phyloP scores from a whole-genome alignment of 2,888 invertebrate species.

The Hydropsyche betteni region DNA sequence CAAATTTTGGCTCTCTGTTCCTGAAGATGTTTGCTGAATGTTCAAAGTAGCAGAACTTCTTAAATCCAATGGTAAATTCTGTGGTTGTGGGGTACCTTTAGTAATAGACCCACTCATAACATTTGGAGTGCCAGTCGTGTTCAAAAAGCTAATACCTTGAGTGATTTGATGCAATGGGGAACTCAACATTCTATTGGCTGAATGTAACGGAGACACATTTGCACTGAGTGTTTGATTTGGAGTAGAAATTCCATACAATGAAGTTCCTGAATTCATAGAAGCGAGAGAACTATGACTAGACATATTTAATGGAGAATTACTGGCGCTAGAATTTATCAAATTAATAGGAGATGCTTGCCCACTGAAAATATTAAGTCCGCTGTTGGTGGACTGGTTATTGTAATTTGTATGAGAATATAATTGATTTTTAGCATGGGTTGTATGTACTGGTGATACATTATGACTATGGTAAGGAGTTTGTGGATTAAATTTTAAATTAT shows the following conservation, averaged over 20 bases:
- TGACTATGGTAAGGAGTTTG: slow-evolving; percentile 58
- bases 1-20: slow-evolving; percentile 53
- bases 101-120: slow-evolving; percentile 74
- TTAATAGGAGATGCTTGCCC: slow-evolving; percentile 53
- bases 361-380: slow-evolving; percentile 55
- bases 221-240: slow-evolving; percentile 44
- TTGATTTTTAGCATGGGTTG: slow-evolving; percentile 37
- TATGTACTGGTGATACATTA: slow-evolving; percentile 57
- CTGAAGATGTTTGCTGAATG: slow-evolving; percentile 56
- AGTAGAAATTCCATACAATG: slow-evolving; percentile 41
- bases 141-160: slow-evolving; percentile 76
- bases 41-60: slow-evolving; percentile 58
- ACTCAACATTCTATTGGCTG: slow-evolving; percentile 43
- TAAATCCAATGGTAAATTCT: slow-evolving; percentile 66
- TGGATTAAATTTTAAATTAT: slow-evolving; percentile 54
- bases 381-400: slow-evolving; percentile 43
- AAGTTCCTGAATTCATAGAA: slow-evolving; percentile 41
- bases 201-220: slow-evolving; percentile 46
- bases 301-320: slow-evolving; percentile 56
- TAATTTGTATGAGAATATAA: slow-evolving; percentile 38
- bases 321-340: slow-evolving; percentile 53
- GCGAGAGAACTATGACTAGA: slow-evolving; percentile 39
- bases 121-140: slow-evolving; percentile 64
- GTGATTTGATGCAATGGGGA: slow-evolving; percentile 74
- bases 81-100: slow-evolving; percentile 74